Percentiles rank a stretch among this genome's conserved stretches.
phyloP scores from a whole-genome alignment of 64 coral and sea anemone genomes.

The Orbicella faveolata region DNA sequence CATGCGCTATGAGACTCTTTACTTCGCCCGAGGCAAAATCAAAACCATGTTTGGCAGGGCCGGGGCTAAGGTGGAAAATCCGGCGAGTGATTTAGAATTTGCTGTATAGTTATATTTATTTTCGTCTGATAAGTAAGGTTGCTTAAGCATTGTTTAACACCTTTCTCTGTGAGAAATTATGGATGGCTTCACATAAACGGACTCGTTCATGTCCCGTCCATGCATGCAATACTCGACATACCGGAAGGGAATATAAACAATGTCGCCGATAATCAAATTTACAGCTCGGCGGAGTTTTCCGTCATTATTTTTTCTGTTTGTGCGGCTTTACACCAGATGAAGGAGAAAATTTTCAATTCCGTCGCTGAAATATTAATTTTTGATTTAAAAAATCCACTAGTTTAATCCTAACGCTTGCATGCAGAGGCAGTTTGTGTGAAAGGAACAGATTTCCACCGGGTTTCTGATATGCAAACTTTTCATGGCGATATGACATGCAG shows the following conservation, averaged over 20 bases:
- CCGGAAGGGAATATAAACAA: constrained; percentile 48
- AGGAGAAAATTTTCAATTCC: neutral
- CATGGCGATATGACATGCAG: too few relatives aligned
- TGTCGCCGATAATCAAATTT: neutral
- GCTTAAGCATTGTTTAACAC: neutral
- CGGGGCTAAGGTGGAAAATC: neutral
- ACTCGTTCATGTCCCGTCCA: neutral
- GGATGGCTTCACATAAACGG: too few relatives aligned
- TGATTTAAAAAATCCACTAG: too few relatives aligned
- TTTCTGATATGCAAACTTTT: too few relatives aligned
- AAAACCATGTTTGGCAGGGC: neutral
- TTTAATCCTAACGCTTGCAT: too few relatives aligned
- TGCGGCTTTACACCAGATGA: neutral
- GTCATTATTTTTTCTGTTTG: neutral
- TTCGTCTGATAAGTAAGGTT: neutral
- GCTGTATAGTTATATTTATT: neutral
- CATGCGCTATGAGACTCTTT: neutral
- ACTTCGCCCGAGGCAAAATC: neutral
- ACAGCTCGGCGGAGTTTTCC: neutral
- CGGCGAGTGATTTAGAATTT: neutral
- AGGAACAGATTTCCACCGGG: too few relatives aligned
- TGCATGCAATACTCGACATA: constrained; percentile 25
- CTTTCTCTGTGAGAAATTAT: too few relatives aligned
- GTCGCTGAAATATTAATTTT: too few relatives aligned
- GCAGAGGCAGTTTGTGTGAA: too few relatives aligned